A percentile compares a stretch with the other conserved stretches of the same genome.
phyloP scores from a whole-genome alignment of 2,888 invertebrate species.

The Magallana nippona region DNA sequence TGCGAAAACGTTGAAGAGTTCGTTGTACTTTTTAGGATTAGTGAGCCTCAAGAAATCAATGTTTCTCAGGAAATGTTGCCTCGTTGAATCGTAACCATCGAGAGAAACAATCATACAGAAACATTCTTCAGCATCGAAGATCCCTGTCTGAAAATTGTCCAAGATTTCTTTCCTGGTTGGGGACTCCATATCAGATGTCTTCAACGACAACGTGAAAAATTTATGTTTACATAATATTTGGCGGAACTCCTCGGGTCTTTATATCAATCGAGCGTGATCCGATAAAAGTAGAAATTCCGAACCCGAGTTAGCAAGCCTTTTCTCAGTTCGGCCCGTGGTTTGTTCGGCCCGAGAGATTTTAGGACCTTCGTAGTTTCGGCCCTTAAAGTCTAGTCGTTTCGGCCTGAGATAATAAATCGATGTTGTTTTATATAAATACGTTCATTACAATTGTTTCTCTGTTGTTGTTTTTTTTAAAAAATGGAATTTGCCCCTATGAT shows the following conservation, averaged over 20 bases:
- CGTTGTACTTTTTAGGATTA: conserved; percentile 49
- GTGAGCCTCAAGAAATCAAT: conserved; percentile 42
- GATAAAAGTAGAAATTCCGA: too few species aligned
- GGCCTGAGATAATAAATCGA: too few species aligned
- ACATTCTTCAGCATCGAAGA: conserved; percentile 59
- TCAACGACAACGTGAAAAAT: background rate
- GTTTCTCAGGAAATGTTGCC: conserved; percentile 49
- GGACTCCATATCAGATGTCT: background rate
- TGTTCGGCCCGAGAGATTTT: too few species aligned
- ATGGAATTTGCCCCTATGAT: too few species aligned
- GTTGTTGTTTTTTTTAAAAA: too few species aligned
- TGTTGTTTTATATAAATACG: too few species aligned
- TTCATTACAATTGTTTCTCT: too few species aligned
- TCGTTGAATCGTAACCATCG: conserved; percentile 55
- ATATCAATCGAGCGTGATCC: background rate
- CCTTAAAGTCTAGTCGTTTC: too few species aligned
- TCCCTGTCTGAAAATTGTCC: conserved; percentile 42
- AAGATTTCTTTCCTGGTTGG: conserved; percentile 44
- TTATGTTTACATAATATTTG: background rate
- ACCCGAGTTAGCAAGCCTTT: too few species aligned
- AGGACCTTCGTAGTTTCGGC: too few species aligned
- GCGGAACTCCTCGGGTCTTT: background rate
- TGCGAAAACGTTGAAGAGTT: conserved; percentile 52
- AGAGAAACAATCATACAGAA: conserved; percentile 63
- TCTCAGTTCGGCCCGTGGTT: too few species aligned